Evolutionary conservation across 2,113 vertebrate species (phyloP).

Genomic region (Lasiurus borealis): DNA sequence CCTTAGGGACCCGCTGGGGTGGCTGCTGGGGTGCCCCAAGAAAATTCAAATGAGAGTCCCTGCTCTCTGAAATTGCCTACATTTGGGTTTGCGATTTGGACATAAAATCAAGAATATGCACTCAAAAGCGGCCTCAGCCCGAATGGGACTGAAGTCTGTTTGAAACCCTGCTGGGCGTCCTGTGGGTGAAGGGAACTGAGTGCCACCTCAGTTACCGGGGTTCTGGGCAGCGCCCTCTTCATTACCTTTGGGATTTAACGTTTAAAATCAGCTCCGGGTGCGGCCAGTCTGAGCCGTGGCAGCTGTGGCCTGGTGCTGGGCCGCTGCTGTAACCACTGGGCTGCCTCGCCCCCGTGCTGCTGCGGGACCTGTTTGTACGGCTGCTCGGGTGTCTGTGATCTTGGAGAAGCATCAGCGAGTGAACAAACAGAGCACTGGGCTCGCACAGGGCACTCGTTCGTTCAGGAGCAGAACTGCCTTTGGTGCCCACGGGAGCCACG

Average conservation of each 20-base stretch:
- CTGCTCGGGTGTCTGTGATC: not conserved
- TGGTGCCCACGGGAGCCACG: not conserved
- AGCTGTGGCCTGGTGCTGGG: fast-evolving
- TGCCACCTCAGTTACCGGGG: no score
- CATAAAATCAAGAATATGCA: not conserved
- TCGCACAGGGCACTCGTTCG: no score
- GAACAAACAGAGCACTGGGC: not conserved
- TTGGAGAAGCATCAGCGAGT: not conserved
- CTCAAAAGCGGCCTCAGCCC: not conserved
- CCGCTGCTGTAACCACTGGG: fast-evolving
- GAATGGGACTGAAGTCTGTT: not conserved
- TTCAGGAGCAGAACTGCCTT: not conserved
- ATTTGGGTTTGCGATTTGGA: constrained; percentile 67
- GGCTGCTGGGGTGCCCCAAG: constrained; percentile 16
- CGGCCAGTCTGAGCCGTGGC: not conserved
- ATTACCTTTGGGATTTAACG: not conserved
- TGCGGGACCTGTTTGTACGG: not conserved
- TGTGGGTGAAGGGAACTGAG: no score
- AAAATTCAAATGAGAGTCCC: constrained; percentile 39
- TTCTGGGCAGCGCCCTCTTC: not conserved
- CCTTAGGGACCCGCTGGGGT: not conserved
- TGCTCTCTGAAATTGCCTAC: constrained; percentile 65
- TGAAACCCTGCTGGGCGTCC: no score
- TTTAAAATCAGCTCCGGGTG: not conserved
- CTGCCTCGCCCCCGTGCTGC: not conserved